Evolutionary conservation across 2,113 vertebrate genomes (phyloP).

Genomic region (Bucco capensis): DNA sequence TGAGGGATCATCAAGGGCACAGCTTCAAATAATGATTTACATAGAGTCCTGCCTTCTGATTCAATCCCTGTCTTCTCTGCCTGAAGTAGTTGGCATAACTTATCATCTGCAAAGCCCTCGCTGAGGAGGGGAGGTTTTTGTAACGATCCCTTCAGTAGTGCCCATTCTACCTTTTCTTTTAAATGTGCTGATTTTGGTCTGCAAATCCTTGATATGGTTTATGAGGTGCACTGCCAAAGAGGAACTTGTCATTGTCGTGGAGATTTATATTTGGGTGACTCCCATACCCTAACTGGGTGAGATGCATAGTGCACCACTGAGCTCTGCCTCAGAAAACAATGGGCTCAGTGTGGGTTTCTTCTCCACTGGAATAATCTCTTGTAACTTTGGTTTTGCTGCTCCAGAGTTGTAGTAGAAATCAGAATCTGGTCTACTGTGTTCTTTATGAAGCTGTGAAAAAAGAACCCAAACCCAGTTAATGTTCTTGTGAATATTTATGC

Average conservation of each 20-base stretch:
- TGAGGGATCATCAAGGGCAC: constrained; percentile 4
- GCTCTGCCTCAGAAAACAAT: background rate
- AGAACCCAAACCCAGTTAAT: background rate
- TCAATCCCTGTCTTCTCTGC: background rate
- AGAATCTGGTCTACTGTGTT: background rate
- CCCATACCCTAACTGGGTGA: rapidly evolving
- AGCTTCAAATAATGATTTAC: background rate
- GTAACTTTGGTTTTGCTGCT: background rate
- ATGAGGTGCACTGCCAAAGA: background rate
- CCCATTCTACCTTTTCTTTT: background rate
- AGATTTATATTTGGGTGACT: background rate
- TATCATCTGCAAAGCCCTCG: background rate
- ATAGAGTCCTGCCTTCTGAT: background rate
- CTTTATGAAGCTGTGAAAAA: background rate
- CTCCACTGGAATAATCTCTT: background rate
- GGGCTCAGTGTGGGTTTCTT: background rate
- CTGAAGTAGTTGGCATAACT: background rate
- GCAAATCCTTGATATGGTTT: background rate
- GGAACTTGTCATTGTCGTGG: background rate
- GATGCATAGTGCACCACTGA: rapidly evolving
- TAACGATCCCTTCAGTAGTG: background rate
- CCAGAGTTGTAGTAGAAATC: background rate
- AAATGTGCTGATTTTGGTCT: background rate
- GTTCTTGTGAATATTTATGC: background rate
- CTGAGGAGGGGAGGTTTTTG: background rate